Conservation (phyloP, 2,113 vertebrate species). For the Pleuronectes platessa region DNA sequence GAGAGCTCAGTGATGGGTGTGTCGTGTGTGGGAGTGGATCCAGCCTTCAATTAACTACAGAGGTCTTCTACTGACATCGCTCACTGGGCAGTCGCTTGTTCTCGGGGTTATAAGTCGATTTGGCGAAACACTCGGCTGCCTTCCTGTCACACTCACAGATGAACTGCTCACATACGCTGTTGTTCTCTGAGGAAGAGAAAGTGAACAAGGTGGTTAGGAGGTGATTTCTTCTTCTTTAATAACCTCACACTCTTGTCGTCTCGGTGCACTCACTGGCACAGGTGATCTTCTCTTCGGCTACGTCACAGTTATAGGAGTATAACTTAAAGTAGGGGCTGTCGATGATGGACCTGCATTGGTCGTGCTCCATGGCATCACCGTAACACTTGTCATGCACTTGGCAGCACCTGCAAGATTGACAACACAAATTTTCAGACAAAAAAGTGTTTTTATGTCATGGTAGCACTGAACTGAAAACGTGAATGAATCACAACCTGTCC, state of each 20-base stretch:
- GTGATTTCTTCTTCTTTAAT: too few relatives aligned
- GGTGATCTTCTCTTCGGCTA: too few relatives aligned
- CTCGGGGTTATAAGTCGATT: slow-evolving; percentile 65
- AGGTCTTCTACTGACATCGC: not conserved
- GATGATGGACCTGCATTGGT: slow-evolving; percentile 73
- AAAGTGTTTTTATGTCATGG: too few relatives aligned
- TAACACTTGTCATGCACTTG: slow-evolving; percentile 87
- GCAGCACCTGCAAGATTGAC: slow-evolving; percentile 83
- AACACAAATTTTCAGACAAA: too few relatives aligned
- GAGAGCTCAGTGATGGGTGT: too few relatives aligned
- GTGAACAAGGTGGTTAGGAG: not conserved
- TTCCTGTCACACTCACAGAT: slow-evolving; percentile 90
- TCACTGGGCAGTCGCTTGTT: slow-evolving; percentile 55
- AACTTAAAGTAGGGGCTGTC: too few relatives aligned
- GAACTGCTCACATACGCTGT: slow-evolving; percentile 82
- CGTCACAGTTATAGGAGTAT: too few relatives aligned
- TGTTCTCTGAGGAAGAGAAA: slow-evolving; percentile 72
- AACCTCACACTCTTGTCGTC: not conserved
- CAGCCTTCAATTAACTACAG: not conserved
- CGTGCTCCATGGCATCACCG: slow-evolving; percentile 35
- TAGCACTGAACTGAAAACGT: not conserved
- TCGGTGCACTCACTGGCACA: slow-evolving; percentile 82
- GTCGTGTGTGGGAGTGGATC: too few relatives aligned
- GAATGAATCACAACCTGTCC: slow-evolving; percentile 80
- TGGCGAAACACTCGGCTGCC: slow-evolving; percentile 86